Evolutionary conservation across 1,140 invertebrate genomes (phyloP).

Genomic region (Medauroidea extradentata): DNA sequence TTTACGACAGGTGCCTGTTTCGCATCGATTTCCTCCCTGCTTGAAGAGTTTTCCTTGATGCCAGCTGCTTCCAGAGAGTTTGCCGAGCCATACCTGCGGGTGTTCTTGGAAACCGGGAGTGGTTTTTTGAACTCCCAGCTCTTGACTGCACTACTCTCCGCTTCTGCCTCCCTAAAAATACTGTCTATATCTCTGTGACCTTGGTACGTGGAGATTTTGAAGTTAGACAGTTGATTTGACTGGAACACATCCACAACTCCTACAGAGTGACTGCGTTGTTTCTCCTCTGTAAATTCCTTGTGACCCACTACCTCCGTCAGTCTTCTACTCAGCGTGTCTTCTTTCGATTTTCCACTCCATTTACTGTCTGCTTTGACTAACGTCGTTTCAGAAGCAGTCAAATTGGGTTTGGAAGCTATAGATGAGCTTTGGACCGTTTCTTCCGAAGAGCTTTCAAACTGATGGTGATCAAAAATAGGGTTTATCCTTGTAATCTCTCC

Average conservation of each 20-base stretch:
- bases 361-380: no score
- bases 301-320: background rate
- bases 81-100: background rate
- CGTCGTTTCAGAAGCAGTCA: no score
- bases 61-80: constrained; percentile 9
- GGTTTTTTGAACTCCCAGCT: constrained; percentile 19
- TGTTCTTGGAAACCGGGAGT: background rate
- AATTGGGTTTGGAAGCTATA: no score
- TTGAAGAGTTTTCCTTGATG: constrained; percentile 20
- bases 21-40: constrained; percentile 12
- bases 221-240: constrained; percentile 41
- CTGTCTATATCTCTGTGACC: constrained; percentile 34
- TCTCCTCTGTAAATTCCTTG: background rate
- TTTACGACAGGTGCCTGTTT: constrained; percentile 33
- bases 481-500: background rate
- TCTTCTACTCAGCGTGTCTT: background rate
- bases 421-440: no score
- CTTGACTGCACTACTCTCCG: constrained; percentile 20
- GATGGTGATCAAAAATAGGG: background rate
- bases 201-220: constrained; percentile 44
- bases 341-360: no score
- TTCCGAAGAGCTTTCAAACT: background rate
- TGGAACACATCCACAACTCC: background rate
- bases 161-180: constrained; percentile 34
- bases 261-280: background rate